phyloP scores from a whole-genome alignment of 2,888 invertebrate genomes.

The Pilophorus perplexus region DNA sequence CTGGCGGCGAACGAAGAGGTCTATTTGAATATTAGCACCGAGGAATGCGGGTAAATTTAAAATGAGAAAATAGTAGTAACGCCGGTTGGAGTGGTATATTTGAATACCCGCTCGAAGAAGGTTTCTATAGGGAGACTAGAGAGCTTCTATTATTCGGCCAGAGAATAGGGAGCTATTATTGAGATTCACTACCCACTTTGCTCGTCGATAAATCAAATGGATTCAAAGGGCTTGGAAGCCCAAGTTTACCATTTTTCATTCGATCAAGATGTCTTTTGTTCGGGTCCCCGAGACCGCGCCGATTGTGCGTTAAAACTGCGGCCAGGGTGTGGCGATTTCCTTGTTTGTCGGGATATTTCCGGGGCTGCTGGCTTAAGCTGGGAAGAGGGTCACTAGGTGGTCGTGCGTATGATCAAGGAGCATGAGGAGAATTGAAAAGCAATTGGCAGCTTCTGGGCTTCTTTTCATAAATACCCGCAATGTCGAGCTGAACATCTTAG shows the following conservation, averaged over 20 bases:
- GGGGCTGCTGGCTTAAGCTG: too few relatives aligned
- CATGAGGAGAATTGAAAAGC: too few relatives aligned
- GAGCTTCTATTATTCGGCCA: conserved; percentile 27
- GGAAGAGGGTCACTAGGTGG: too few relatives aligned
- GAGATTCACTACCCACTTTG: conserved; percentile 34
- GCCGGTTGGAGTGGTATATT: conserved; percentile 11
- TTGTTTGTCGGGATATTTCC: too few relatives aligned
- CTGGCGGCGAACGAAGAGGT: conserved; percentile 18
- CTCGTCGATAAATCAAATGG: conserved; percentile 30
- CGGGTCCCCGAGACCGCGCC: conserved; percentile 13
- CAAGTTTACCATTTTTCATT: conserved; percentile 21
- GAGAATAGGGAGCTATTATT: conserved; percentile 30
- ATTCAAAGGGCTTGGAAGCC: conserved; percentile 26
- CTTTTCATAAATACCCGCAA: too few relatives aligned
- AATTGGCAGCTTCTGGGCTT: too few relatives aligned
- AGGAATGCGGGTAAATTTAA: conserved; percentile 28
- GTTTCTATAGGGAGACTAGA: conserved; percentile 28
- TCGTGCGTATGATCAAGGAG: too few relatives aligned
- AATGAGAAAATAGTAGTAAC: conserved; percentile 32
- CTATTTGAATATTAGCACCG: conserved; percentile 28
- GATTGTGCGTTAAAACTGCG: too few relatives aligned
- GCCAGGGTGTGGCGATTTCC: too few relatives aligned
- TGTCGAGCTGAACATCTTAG: too few relatives aligned
- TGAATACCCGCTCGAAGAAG: conserved; percentile 24
- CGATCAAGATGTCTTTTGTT: conserved; percentile 38